phyloP scores from a whole-genome alignment of 2,888 invertebrate genomes.

The Ormyrus pomaceus region DNA sequence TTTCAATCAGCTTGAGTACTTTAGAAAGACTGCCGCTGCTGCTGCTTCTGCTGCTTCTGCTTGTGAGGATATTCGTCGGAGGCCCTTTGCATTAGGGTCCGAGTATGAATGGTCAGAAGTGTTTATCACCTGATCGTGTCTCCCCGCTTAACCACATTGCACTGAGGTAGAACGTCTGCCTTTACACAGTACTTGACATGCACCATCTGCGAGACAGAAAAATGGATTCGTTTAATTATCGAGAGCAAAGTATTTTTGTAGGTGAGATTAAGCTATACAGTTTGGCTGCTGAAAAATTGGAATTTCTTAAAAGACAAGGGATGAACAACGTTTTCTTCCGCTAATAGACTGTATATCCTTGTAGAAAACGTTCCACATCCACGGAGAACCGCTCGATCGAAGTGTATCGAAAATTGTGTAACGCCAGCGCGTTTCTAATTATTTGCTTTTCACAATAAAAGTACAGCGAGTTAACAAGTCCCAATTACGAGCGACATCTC shows the following conservation, averaged over 20 bases:
- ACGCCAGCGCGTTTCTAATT: too few relatives aligned
- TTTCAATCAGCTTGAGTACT: constrained; percentile 33
- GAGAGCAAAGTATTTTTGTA: background rate
- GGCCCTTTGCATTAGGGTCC: constrained; percentile 62
- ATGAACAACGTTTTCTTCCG: too few relatives aligned
- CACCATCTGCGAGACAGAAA: constrained; percentile 68
- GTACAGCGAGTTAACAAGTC: background rate
- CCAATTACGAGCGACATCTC: background rate
- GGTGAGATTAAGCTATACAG: too few relatives aligned
- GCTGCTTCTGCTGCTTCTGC: constrained; percentile 23
- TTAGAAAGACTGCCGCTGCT: constrained; percentile 37
- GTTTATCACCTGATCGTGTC: constrained; percentile 73
- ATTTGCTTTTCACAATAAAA: too few relatives aligned
- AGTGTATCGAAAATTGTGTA: too few relatives aligned
- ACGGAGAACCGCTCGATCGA: too few relatives aligned
- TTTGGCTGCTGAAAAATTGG: too few relatives aligned
- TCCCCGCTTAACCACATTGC: constrained; percentile 72
- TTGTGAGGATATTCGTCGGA: constrained; percentile 32
- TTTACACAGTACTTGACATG: constrained; percentile 63
- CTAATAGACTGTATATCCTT: too few relatives aligned
- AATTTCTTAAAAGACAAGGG: too few relatives aligned
- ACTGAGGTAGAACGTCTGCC: constrained; percentile 64
- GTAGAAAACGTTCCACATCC: too few relatives aligned
- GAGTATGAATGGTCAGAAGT: constrained; percentile 72
- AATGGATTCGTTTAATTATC: background rate